These are phyloP conservation scores for Syritta pipiens DNA, from an alignment of 2,888 invertebrate species.

Conservation along the genomic window DNA sequence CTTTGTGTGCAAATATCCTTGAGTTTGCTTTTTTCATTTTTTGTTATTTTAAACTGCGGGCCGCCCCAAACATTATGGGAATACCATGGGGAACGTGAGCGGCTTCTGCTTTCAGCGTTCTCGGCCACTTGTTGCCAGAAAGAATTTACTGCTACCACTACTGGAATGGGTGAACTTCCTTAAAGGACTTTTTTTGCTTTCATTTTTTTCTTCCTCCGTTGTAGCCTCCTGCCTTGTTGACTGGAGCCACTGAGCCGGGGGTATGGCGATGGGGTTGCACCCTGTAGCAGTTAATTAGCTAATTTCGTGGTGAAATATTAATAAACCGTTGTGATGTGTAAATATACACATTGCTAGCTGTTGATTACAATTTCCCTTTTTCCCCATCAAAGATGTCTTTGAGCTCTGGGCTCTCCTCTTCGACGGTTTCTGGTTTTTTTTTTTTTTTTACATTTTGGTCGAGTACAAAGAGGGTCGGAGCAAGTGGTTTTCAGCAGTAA, in stretches of 20 bases:
- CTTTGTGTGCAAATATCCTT: conserved; percentile 56
- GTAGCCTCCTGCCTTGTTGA: neutral
- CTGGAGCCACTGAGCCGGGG: neutral
- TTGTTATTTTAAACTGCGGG: conserved; percentile 32
- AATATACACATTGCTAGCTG: conserved; percentile 60
- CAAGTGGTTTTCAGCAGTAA: conserved; percentile 16
- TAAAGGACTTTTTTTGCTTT: neutral
- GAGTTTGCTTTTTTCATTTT: conserved; percentile 14
- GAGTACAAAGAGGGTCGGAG: neutral
- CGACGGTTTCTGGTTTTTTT: conserved; percentile 27
- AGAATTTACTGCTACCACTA: neutral
- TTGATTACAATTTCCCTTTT: conserved; percentile 55
- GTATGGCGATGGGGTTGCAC: conserved; percentile 29
- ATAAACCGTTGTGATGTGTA: conserved; percentile 67
- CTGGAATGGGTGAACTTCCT: neutral
- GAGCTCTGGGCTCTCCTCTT: conserved; percentile 11
- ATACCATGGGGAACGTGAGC: conserved; percentile 50
- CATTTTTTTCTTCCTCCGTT: neutral
- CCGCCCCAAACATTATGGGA: conserved; percentile 37
- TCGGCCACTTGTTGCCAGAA: conserved; percentile 57
- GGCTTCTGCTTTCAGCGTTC: conserved; percentile 32
- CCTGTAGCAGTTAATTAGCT: conserved; percentile 71
- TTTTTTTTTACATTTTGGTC: conserved; percentile 41
- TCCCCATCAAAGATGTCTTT: neutral
- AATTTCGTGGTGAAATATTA: conserved; percentile 72